A percentile compares a stretch with the other conserved stretches of the same genome.
These are phyloP conservation scores for Athalia cordata DNA, from an alignment of 2,888 invertebrate genomes.

Conservation along the genomic window DNA sequence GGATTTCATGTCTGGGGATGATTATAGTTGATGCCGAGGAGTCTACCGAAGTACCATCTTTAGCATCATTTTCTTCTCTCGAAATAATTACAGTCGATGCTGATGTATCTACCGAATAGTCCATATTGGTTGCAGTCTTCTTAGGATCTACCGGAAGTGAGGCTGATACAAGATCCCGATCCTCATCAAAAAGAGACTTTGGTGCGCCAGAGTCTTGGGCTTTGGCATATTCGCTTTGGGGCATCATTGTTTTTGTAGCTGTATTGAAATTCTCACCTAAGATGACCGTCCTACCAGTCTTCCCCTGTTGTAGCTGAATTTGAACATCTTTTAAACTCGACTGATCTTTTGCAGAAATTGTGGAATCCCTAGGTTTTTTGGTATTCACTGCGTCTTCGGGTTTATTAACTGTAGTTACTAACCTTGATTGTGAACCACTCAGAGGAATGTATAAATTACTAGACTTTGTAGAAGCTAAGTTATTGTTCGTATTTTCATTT, in stretches of 20 bases:
- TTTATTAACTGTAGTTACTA: constrained; percentile 15
- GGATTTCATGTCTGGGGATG: constrained; percentile 14
- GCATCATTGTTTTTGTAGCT: not conserved
- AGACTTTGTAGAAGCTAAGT: constrained; percentile 24
- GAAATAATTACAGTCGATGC: constrained; percentile 54
- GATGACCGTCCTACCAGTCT: constrained; percentile 54
- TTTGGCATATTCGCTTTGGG: not conserved
- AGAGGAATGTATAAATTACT: constrained; percentile 32
- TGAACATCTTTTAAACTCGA: constrained; percentile 62
- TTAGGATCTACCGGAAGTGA: not conserved
- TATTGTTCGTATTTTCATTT: constrained; percentile 45
- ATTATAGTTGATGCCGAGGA: constrained; percentile 34
- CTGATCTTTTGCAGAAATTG: constrained; percentile 62
- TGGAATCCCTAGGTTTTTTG: constrained; percentile 6
- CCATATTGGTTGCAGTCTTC: not conserved
- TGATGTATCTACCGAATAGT: constrained; percentile 46
- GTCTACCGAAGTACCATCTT: constrained; percentile 18
- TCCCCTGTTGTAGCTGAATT: constrained; percentile 54
- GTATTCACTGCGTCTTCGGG: constrained; percentile 3
- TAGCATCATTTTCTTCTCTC: constrained; percentile 31
- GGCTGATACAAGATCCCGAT: not conserved
- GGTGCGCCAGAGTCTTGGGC: not conserved
- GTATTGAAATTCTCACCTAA: constrained; percentile 30
- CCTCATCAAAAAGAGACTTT: not conserved
- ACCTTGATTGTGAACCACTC: constrained; percentile 16